Percentiles rank a stretch among this genome's conserved stretches.
phyloP scores from a whole-genome alignment of 2,888 invertebrate species.

The Macrophya alboannulata region DNA sequence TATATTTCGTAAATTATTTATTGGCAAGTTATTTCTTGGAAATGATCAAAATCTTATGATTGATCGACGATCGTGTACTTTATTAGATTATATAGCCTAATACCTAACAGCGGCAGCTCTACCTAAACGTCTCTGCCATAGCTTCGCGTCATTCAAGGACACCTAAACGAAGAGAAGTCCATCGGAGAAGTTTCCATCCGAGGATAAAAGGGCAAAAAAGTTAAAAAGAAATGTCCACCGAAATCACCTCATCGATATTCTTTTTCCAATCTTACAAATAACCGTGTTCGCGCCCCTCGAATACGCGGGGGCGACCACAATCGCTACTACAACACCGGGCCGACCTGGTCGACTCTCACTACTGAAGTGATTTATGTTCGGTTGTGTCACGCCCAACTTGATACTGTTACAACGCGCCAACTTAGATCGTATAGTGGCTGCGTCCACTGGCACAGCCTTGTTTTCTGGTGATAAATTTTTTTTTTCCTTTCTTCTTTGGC shows the following conservation, averaged over 20 bases:
- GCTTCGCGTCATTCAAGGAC: slow-evolving; percentile 10
- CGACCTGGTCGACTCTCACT: slow-evolving; percentile 54
- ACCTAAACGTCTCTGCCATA: not conserved
- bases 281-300: not conserved
- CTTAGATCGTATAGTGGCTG: slow-evolving; percentile 68
- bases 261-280: slow-evolving; percentile 16
- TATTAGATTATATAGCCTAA: slow-evolving; percentile 39
- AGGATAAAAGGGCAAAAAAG: not conserved
- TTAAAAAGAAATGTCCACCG: not conserved
- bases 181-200: not conserved
- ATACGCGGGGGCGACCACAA: slow-evolving; percentile 28
- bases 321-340: slow-evolving; percentile 18
- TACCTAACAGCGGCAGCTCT: not conserved
- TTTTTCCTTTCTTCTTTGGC: not conserved
- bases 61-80: slow-evolving; percentile 44
- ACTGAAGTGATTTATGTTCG: slow-evolving; percentile 76
- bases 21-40: slow-evolving; percentile 3
- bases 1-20: slow-evolving; percentile 36
- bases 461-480: not conserved
- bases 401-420: slow-evolving; percentile 78
- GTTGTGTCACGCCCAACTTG: slow-evolving; percentile 78
- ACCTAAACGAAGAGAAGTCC: not conserved
- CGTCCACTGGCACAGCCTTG: slow-evolving; percentile 59
- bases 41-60: slow-evolving; percentile 44
- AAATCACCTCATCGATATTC: not conserved